phyloP scores from a whole-genome alignment of 1,140 invertebrate genomes.

The Lerema accius region DNA sequence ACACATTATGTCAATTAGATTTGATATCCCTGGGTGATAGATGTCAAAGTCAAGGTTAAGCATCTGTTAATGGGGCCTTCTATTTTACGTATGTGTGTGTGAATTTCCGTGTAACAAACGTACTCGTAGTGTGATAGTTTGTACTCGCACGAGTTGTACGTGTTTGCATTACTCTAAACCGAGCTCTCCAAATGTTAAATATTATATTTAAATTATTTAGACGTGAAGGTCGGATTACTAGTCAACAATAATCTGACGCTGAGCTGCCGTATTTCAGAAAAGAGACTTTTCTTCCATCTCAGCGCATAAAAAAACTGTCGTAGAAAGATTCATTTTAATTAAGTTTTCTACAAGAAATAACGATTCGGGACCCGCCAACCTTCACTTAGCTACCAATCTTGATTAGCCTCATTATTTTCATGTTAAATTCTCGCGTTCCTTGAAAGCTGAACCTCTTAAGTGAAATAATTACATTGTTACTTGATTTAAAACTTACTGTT shows the following conservation, averaged over 20 bases:
- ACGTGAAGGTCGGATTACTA: too few relatives aligned
- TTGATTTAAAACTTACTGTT: slow-evolving; percentile 16
- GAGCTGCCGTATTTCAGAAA: neutral
- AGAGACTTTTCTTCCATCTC: slow-evolving; percentile 42
- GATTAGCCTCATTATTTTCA: slow-evolving; percentile 68
- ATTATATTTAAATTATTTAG: too few relatives aligned
- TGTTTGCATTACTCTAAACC: too few relatives aligned
- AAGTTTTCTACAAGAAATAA: slow-evolving; percentile 69
- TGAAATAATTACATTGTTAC: slow-evolving; percentile 24
- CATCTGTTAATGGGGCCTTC: too few relatives aligned
- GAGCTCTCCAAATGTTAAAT: too few relatives aligned
- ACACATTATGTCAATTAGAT: too few relatives aligned
- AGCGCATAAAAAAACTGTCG: slow-evolving; percentile 54
- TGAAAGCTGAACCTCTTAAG: slow-evolving; percentile 14
- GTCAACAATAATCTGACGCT: neutral
- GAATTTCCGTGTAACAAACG: too few relatives aligned
- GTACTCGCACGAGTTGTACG: too few relatives aligned
- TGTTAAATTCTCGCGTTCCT: slow-evolving; percentile 48
- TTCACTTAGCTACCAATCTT: slow-evolving; percentile 71
- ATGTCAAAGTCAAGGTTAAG: too few relatives aligned
- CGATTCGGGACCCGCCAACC: slow-evolving; percentile 55
- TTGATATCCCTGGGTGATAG: too few relatives aligned
- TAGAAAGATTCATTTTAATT: slow-evolving; percentile 73
- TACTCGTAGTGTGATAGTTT: too few relatives aligned
- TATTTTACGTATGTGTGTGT: too few relatives aligned